phyloP scores from a whole-genome alignment of 1,140 invertebrate genomes.

The Drosophila ironensis region DNA sequence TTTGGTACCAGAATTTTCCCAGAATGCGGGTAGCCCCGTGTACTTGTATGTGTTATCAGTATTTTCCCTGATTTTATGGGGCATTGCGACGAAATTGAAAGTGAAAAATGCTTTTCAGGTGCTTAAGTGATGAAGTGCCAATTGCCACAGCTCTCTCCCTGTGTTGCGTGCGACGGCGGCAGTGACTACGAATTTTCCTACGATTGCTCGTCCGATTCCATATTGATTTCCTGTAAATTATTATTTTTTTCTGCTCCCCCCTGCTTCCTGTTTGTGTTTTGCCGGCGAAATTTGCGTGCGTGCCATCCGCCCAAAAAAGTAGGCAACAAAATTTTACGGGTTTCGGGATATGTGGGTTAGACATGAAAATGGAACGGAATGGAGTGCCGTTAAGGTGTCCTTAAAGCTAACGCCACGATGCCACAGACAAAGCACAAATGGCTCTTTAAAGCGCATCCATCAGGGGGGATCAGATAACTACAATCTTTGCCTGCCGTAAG shows the following conservation, averaged over 20 bases:
- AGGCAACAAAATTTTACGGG: conserved; percentile 75
- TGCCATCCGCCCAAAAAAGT: conserved; percentile 32
- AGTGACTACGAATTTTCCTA: conserved; percentile 38
- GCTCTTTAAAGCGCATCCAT: not conserved
- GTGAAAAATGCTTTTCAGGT: conserved; percentile 78
- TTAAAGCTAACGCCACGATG: too few relatives aligned
- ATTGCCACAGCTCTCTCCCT: conserved; percentile 26
- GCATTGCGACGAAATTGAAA: conserved; percentile 72
- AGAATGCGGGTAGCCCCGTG: too few relatives aligned
- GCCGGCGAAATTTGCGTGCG: conserved; percentile 44
- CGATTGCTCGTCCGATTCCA: conserved; percentile 52
- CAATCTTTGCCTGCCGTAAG: too few relatives aligned
- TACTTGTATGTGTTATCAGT: conserved; percentile 58
- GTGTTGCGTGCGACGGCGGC: not conserved
- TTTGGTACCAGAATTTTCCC: too few relatives aligned
- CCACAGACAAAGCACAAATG: too few relatives aligned
- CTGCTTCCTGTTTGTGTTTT: conserved; percentile 21
- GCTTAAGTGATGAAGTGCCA: conserved; percentile 80
- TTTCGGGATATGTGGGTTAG: conserved; percentile 54
- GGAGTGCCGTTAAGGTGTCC: not conserved
- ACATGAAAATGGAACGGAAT: conserved; percentile 27
- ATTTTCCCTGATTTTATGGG: conserved; percentile 75
- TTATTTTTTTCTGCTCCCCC: conserved; percentile 34
- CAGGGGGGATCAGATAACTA: not conserved
- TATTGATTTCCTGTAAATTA: conserved; percentile 58